These are phyloP conservation scores for Eurypyga helias DNA, from an alignment of 2,113 vertebrate species.

Conservation along the genomic window DNA sequence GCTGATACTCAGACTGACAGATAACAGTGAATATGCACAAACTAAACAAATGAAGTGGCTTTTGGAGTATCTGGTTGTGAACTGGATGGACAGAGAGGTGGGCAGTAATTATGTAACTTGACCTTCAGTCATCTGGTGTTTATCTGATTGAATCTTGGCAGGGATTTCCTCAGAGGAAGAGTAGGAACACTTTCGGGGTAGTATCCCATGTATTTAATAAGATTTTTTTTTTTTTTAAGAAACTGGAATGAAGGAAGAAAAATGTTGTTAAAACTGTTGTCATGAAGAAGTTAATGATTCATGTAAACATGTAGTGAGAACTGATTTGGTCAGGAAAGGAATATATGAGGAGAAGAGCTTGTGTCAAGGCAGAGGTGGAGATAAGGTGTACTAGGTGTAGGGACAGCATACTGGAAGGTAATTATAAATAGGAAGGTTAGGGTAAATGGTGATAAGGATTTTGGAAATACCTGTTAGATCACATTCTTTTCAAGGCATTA, in stretches of 20 bases:
- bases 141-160: background rate
- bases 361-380: background rate
- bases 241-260: background rate
- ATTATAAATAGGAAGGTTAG: background rate
- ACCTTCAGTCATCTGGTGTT: background rate
- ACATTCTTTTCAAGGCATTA: background rate
- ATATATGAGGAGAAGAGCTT: background rate
- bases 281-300: background rate
- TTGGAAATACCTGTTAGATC: constrained; percentile 42
- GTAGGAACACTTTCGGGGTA: accelerated
- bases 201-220: background rate
- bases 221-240: background rate
- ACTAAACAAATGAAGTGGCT: background rate
- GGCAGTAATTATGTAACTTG: background rate
- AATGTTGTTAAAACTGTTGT: background rate
- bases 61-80: background rate
- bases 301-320: background rate
- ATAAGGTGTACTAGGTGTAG: background rate
- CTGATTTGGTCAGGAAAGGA: background rate
- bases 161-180: background rate
- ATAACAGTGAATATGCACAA: background rate
- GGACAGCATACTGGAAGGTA: background rate
- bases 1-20: background rate
- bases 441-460: background rate
- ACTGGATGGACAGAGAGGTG: background rate